Evolutionary conservation across 2,888 invertebrate species (phyloP).

Genomic region (Orchesella flavescens): DNA sequence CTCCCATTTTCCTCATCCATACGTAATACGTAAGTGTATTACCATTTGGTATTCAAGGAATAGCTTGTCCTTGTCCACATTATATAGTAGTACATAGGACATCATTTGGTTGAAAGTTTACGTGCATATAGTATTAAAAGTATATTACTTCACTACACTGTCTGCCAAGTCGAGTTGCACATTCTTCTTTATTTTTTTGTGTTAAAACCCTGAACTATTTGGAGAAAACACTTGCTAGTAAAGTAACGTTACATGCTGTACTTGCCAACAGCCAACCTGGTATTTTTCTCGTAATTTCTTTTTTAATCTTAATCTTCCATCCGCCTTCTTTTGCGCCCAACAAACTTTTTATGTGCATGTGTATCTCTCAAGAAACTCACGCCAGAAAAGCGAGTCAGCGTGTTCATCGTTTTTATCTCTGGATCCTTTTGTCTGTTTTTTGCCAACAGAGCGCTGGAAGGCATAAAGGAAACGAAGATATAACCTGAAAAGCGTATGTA

Average conservation of each 20-base stretch:
- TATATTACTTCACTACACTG: too few relatives aligned
- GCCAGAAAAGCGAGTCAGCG: slow-evolving; percentile 50
- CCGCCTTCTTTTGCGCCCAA: slow-evolving; percentile 21
- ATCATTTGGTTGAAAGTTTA: background rate
- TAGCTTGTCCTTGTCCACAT: background rate
- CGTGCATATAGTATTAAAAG: too few relatives aligned
- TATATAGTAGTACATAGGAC: slow-evolving; percentile 10
- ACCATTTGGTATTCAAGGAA: background rate
- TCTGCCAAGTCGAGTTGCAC: background rate
- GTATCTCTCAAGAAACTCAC: slow-evolving; percentile 21
- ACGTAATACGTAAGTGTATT: slow-evolving; percentile 19
- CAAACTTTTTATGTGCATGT: slow-evolving; percentile 4
- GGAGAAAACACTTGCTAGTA: background rate
- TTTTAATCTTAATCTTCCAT: slow-evolving; percentile 57
- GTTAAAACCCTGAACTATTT: background rate
- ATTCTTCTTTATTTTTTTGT: slow-evolving; percentile 8
- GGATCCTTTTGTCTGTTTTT: slow-evolving; percentile 59
- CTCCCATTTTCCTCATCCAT: background rate
- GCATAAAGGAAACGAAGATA: slow-evolving; percentile 49
- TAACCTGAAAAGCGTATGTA: slow-evolving; percentile 15
- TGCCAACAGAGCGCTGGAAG: slow-evolving; percentile 55
- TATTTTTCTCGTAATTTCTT: slow-evolving; percentile 36
- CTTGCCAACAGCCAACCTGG: slow-evolving; percentile 47
- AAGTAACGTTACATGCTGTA: slow-evolving; percentile 6
- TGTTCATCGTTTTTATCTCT: slow-evolving; percentile 50